Base-by-base conservation (phyloP, 2,888 invertebrate genomes). In the Drosophila anceps region DNA sequence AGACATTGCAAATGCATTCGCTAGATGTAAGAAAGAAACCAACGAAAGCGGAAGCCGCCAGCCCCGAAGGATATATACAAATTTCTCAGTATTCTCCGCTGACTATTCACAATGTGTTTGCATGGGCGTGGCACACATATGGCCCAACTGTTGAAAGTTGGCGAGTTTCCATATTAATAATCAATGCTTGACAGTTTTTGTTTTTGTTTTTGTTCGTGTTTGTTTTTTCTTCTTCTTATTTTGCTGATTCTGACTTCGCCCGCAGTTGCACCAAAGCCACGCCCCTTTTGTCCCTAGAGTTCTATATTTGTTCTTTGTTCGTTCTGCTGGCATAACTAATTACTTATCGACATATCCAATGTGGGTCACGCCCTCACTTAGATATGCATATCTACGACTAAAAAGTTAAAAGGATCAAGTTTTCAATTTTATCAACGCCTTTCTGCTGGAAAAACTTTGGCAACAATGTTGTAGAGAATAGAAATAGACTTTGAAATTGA, bases 311-410 rank as follows among this genome's bases (percentile, higher is more conserved):
- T 18, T 50, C 48, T 48, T 65, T 73, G 59, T 73, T 62, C 43
- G 50, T n/a, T 6, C 58, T 63, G 70, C 50, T 63, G 61, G 59
- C 37, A 41, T 9, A 29, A 44, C 64, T 76, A 64, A 81, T 74
- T 78, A 65, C 29, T 48, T 55, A 67, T 65, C 51, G 57, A 50
- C 54, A 27, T 35, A 33, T 53, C 44, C 37, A 62, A 80, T 70
- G 62, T 72, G 54, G 78, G 84, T 79, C 79, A 82, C 76, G 70
- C 69, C 67, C 51, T 8, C 27, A 12, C 20, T 27, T 66, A 0
- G 20, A 27, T 57, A 50, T 50, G 53, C 39, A 77, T 79, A 72
- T 18, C 55, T 67, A 64, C 73, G 63, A 37, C 41, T 39, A 62
- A 64, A 13, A 66, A 70, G 65, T 60, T 77, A 35, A 48, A 50